phyloP scores from a whole-genome alignment of 53 echinoderm and acorn worm species.

The Astropecten irregularis region DNA sequence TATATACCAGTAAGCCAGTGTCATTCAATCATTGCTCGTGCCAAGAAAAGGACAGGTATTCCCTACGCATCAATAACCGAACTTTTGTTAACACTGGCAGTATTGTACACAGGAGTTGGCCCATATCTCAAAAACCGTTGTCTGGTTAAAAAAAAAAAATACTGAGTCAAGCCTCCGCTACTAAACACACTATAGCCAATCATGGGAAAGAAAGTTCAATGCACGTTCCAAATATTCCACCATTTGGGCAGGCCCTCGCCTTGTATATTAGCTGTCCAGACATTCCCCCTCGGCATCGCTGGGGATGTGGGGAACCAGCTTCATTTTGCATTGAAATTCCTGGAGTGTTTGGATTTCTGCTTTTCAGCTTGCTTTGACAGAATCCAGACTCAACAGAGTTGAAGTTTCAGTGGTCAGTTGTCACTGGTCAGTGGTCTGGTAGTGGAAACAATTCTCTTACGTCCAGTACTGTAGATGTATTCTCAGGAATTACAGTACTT shows the following conservation, averaged over 20 bases:
- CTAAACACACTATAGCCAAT: neutral
- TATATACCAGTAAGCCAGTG: no score
- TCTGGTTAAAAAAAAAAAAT: no score
- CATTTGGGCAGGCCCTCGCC: constrained; percentile 8
- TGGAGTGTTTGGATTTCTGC: constrained; percentile 40
- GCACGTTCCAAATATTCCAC: constrained; percentile 45
- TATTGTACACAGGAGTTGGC: constrained; percentile 24
- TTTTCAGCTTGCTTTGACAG: neutral
- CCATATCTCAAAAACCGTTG: neutral
- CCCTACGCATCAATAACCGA: constrained; percentile 27
- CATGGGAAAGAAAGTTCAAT: constrained; percentile 42
- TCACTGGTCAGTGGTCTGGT: neutral
- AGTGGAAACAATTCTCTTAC: no score
- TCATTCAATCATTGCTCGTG: constrained; percentile 13
- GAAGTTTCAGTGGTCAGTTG: neutral
- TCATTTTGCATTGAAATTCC: constrained; percentile 52
- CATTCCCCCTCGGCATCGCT: constrained; percentile 29
- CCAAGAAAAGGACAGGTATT: neutral
- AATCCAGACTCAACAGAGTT: neutral
- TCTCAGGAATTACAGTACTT: no score
- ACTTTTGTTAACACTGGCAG: constrained; percentile 25
- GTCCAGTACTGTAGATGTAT: no score
- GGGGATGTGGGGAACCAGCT: constrained; percentile 41
- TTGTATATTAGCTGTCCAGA: constrained; percentile 40
- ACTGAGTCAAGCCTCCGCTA: neutral